Evolutionary conservation across 1,140 invertebrate species (phyloP), one percentile per base, ranked within the genome.

Genomic region (Zaprionus taronus): DNA sequence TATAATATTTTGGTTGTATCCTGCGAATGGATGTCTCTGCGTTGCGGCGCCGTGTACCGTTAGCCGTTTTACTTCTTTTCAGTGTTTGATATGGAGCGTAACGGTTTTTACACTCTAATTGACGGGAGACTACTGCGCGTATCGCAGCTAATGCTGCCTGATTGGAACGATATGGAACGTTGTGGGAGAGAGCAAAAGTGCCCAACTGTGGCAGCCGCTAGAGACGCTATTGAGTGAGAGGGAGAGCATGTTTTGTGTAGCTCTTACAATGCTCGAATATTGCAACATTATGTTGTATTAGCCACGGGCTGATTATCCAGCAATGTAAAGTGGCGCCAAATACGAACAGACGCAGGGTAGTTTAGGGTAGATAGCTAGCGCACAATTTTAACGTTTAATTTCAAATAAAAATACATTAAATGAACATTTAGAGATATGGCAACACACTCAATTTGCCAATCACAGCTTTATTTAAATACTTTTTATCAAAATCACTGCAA

Each of bases 101-200:
- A 86, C 83, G 83, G 83, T 86, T 79, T 79, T 85, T 83, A 86
- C 83, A 86, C 83, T 86, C 83, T 86, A 86, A 86, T 86, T 86
- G 83, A 86, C 83, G 83, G 80, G 80, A 83, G 83, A 86, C 83
- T 87, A 80, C 83, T 86, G 83, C 85, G 82, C 82, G 79, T 71
- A 65, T 79, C 67, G 79, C 69, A 79, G 55, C 55, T 31, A 56
- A 31, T 4, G 41, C 60, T 44, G 53, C 44, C 49, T 66, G 64
- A 44, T 70, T 76, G 72, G 67, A 74, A 78, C 71, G 61, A 64
- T 58, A 22, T 26, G 57, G 47, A 71, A 71, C 44, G 7, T 17
- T 17, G 41, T 6, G 41, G 17, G n/a, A 47, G 41, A 63, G 44
- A 47, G 75, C 58, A 34, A 71, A 31, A 73, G 36, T 66, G 74